Conservation (phyloP, 2,888 invertebrate genomes). For the Phaedon cochleariae region DNA sequence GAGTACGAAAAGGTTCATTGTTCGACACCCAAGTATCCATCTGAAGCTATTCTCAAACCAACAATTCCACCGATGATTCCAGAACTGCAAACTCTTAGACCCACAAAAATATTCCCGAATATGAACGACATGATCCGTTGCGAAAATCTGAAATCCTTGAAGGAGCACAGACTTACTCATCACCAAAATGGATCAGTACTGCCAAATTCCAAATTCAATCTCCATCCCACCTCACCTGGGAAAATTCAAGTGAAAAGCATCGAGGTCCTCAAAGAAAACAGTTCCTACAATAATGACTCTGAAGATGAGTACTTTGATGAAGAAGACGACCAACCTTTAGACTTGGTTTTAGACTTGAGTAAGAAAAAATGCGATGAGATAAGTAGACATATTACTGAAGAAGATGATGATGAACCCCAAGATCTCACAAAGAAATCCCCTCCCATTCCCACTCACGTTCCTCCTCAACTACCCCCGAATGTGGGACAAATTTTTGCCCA, state of each 20-base stretch:
- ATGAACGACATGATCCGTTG: slow-evolving; percentile 46
- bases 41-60: slow-evolving; percentile 22
- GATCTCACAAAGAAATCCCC: slow-evolving; percentile 62
- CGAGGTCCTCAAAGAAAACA: slow-evolving; percentile 69
- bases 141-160: slow-evolving; percentile 49
- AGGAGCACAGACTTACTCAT: slow-evolving; percentile 46
- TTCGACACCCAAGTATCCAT: slow-evolving; percentile 54
- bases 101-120: slow-evolving; percentile 45
- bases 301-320: slow-evolving; percentile 45
- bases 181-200: slow-evolving; percentile 30
- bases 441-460: slow-evolving; percentile 45
- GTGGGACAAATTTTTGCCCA: slow-evolving; percentile 68
- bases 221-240: slow-evolving; percentile 38
- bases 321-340: slow-evolving; percentile 55
- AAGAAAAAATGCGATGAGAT: slow-evolving; percentile 68
- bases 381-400: slow-evolving; percentile 45
- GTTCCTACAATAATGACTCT: slow-evolving; percentile 59
- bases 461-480: slow-evolving; percentile 39
- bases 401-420: slow-evolving; percentile 58
- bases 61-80: slow-evolving; percentile 38
- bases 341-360: slow-evolving; percentile 79
- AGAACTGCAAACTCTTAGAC: slow-evolving; percentile 48
- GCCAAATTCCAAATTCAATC: slow-evolving; percentile 44
- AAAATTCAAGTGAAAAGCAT: slow-evolving; percentile 67
- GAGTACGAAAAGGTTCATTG: slow-evolving; percentile 52